Evolutionary conservation across 2,113 vertebrate genomes (phyloP).

Genomic region (Hyperopisus bebe): DNA sequence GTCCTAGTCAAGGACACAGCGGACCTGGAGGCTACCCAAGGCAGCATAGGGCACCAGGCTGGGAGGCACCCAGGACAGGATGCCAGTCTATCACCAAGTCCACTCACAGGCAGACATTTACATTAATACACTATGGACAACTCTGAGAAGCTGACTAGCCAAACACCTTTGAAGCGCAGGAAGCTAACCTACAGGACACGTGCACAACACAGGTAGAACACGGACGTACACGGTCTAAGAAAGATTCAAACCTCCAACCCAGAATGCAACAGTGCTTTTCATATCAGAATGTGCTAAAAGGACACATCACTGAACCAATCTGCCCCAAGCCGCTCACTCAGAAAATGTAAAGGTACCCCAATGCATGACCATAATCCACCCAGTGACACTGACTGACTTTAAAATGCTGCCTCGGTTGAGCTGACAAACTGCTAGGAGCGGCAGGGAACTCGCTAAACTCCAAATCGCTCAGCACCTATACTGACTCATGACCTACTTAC

Average conservation of each 20-base stretch:
- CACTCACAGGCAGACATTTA: not conserved
- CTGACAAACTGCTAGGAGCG: not conserved
- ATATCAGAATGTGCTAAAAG: not conserved
- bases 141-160: not conserved
- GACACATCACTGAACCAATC: not conserved
- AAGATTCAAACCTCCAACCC: not conserved
- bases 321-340: not conserved
- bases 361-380: not conserved
- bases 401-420: not conserved
- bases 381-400: not conserved
- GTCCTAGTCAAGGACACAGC: not conserved
- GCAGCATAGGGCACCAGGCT: not conserved
- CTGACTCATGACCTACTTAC: slow-evolving; percentile 38
- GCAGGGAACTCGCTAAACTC: slow-evolving; percentile 16
- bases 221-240: not conserved
- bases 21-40: not conserved
- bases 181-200: not conserved
- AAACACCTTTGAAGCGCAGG: not conserved
- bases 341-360: not conserved
- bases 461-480: slow-evolving; percentile 41
- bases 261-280: not conserved
- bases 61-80: not conserved
- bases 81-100: not conserved
- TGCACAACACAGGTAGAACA: not conserved
- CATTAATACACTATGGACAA: not conserved